Evolutionary conservation across 2,888 invertebrate genomes (phyloP), one percentile per base, ranked within the genome.

Genomic region (Hoplodrina ambigua): DNA sequence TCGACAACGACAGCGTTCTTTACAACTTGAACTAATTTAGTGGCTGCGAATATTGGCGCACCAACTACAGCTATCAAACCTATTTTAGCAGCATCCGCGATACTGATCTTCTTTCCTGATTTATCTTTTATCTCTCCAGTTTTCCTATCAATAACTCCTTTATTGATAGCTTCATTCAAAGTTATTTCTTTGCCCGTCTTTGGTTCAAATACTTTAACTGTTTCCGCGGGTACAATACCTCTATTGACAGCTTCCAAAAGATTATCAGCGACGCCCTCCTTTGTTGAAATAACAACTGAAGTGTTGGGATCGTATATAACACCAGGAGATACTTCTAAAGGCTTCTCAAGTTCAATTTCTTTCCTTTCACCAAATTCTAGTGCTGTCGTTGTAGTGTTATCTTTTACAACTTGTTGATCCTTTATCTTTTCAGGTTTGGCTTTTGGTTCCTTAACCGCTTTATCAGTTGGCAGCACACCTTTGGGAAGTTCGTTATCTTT

Each of bases 11-110:
- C 96, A 86, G 95, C 93, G 66, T 84, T 94, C 80, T 96, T 96
- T 0, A 97, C 96, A 0, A 97, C 96, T 86, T 97, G 97, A 55
- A 97, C 95, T 1, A 97, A 96, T 82, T 97, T 97, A 64, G 97
- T 96, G 13, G 97, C 97, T 5, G 97, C 97, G 30, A 97, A 96
- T 56, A 98, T 92, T 8, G 98, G 98, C 3, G 97, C 97, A 44
- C 98, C 98, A 20, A 97, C 92, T 19, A 98, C 97, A 55, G 97
- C 96, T 13, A 98, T 91, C 33, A 98, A 93, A 13, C 98, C 98
- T 82, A 97, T 94, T 91, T 98, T 97, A 17, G 97, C 97, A 37
- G 98, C 98, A 85, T 98, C 98, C 54, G 96, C 94, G 69, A 98
- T 92, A 66, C 97, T 97, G 20, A 98, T 96, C 81, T 96, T 97